Evolutionary conservation across 1,140 invertebrate genomes (phyloP), one percentile per base, ranked within the genome.

Genomic region (Subanguina moxae): DNA sequence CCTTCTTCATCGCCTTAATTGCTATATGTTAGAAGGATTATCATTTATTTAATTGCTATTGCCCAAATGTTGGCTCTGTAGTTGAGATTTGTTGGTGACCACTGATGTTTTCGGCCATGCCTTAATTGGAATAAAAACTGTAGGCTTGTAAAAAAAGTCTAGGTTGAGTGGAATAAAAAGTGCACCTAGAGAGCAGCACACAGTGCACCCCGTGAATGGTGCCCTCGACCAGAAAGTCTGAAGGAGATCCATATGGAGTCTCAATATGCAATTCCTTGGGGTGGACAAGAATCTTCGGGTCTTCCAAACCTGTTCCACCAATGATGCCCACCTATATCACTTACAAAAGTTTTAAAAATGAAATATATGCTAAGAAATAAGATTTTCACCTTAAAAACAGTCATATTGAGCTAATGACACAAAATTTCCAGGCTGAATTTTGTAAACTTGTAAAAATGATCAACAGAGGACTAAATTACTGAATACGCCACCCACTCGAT

Each of bases 41-140:
- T 45, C n/a, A 13, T 45, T 45, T n/a, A 45, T 13, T 45, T 45
- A 45, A 13, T 45, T 45, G 11, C 43, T 45, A 11, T n/a, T 45
- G 43, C 93, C 89, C 91, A 94, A 57, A 98, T 89, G 83, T 98
- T 99, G 1, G 94, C 95, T 68, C 94, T 87, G 83, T 95, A 98
- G 84, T 98, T 98, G 0, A 99, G 87, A 75, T 89, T 87, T 21
- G 87, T 88, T 0, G 93, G 93, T 83, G 86, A 89, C 38, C 91
- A 87, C 57, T 86, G 86, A 83, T 98, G 94, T 59, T 89, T 88
- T 45, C 89, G 84, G 1, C 93, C 93, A 86, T 98, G 95, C 75
- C 89, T 86, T n/a, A n/a, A n/a, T n/a, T n/a, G n/a, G n/a, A n/a
- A n/a, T n/a, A n/a, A n/a, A n/a, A 38, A 38, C 11, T 0, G 91